These are phyloP conservation scores for Scyliorhinus canicula DNA, from an alignment of 2,797 vertebrate genomes.

Conservation along the genomic window DNA sequence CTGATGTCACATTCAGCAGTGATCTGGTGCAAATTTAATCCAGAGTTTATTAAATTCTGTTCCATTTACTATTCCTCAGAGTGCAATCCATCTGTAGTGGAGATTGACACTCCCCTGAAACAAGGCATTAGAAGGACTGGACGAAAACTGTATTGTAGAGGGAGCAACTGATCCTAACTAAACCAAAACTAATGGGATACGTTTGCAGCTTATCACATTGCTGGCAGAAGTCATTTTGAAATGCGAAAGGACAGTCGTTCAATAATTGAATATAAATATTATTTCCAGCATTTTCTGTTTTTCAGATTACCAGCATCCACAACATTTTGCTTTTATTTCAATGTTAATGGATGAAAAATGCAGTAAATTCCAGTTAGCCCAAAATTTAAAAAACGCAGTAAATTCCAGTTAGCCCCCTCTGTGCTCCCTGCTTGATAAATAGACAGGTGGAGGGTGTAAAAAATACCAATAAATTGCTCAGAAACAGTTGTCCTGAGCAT, in stretches of 20 bases:
- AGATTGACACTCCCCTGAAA: neutral
- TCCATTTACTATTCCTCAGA: constrained; percentile 19
- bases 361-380: neutral
- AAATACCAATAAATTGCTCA: neutral
- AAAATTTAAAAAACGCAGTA: neutral
- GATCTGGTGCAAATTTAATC: constrained; percentile 23
- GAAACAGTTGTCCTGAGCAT: neutral
- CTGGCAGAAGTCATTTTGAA: too few species aligned
- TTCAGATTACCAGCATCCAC: too few species aligned
- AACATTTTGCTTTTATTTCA: too few species aligned
- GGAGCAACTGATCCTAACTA: neutral
- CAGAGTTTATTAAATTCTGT: constrained; percentile 26
- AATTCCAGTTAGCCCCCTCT: neutral
- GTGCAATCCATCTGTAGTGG: neutral
- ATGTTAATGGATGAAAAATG: neutral
- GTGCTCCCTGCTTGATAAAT: neutral
- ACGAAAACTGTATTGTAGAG: neutral
- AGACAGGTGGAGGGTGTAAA: neutral
- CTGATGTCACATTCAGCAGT: constrained; percentile 11
- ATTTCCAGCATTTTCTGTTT: too few species aligned
- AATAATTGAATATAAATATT: neutral
- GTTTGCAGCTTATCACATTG: neutral
- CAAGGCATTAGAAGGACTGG: neutral
- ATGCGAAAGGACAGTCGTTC: neutral
- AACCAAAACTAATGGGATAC: neutral